These are phyloP conservation scores for Athene noctua DNA, from an alignment of 2,113 vertebrate species.

Conservation along the genomic window DNA sequence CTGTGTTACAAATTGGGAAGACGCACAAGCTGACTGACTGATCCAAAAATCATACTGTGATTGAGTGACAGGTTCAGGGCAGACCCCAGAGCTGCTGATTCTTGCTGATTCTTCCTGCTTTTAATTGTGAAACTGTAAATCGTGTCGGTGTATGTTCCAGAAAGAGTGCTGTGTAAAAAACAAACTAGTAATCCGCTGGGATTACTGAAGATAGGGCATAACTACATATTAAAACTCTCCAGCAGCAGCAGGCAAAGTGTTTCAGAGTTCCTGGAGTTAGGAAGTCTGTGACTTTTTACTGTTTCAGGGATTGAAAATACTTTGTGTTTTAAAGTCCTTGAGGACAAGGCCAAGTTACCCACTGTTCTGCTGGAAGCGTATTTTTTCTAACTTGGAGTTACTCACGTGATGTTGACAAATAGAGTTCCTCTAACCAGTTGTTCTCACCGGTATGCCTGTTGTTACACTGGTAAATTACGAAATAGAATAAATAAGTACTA, in stretches of 20 bases:
- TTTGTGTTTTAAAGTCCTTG: not conserved
- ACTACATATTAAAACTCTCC: not conserved
- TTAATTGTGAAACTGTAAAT: not conserved
- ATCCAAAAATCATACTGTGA: not conserved
- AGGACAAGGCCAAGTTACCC: not conserved
- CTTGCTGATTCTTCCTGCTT: not conserved
- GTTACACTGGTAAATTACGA: not conserved
- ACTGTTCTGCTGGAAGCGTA: not conserved
- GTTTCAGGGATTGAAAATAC: not conserved
- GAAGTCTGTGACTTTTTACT: not conserved
- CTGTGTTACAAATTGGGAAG: not conserved
- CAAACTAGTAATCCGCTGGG: not conserved
- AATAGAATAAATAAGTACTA: not conserved
- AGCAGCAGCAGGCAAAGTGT: not conserved
- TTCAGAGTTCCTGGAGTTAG: not conserved
- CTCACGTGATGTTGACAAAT: not conserved
- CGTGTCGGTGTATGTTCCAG: not conserved
- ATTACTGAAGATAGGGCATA: not conserved
- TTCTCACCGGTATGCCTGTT: not conserved
- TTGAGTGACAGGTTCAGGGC: not conserved
- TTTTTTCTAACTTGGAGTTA: not conserved
- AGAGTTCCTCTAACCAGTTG: not conserved
- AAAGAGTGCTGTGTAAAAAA: not conserved
- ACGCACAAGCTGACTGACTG: not conserved
- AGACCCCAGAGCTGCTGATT: not conserved